Evolutionary conservation across 2,888 invertebrate species (phyloP).

Genomic region (Stratiomys singularior): DNA sequence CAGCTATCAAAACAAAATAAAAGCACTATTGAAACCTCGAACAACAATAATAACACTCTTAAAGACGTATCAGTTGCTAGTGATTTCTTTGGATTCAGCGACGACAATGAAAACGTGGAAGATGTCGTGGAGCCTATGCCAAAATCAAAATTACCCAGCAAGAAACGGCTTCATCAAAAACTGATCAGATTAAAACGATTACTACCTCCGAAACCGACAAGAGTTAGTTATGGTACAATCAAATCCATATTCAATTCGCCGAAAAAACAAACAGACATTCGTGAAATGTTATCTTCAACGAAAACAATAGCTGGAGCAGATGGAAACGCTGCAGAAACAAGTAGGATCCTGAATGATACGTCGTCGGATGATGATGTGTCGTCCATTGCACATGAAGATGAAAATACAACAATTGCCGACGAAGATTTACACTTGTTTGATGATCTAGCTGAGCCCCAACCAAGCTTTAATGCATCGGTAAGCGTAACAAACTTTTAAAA

Average conservation of each 20-base stretch:
- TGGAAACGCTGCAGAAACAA: neutral
- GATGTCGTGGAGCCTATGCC: slow-evolving; percentile 45
- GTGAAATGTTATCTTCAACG: slow-evolving; percentile 61
- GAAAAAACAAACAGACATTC: slow-evolving; percentile 56
- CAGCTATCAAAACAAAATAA: neutral
- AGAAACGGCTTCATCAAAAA: slow-evolving; percentile 55
- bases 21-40: neutral
- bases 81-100: slow-evolving; percentile 60
- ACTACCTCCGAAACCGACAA: slow-evolving; percentile 54
- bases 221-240: slow-evolving; percentile 43
- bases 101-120: slow-evolving; percentile 52
- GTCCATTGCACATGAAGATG: neutral
- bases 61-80: neutral
- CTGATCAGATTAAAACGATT: slow-evolving; percentile 56
- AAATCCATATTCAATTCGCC: slow-evolving; percentile 53
- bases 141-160: slow-evolving; percentile 28
- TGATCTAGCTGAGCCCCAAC: slow-evolving; percentile 57
- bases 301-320: slow-evolving; percentile 49
- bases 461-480: slow-evolving; percentile 60
- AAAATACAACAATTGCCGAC: slow-evolving; percentile 11
- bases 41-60: neutral
- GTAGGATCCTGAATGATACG: neutral
- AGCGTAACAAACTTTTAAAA: slow-evolving; percentile 15
- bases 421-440: slow-evolving; percentile 56
- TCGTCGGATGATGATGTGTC: slow-evolving; percentile 10